phyloP scores from a whole-genome alignment of 2,113 vertebrate genomes.

The Phyllopteryx taeniolatus region DNA sequence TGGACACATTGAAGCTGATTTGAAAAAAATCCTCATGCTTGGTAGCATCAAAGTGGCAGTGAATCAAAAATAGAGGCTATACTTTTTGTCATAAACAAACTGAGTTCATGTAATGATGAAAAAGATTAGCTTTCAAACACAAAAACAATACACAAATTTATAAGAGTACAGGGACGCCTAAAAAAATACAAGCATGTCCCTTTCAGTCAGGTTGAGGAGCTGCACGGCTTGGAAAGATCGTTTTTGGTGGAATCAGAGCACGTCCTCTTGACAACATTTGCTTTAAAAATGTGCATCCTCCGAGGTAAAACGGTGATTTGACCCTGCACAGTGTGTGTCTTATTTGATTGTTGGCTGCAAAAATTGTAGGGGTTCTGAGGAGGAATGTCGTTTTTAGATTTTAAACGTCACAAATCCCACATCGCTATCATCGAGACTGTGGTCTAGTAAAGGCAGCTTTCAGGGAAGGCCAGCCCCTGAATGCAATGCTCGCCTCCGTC shows the following conservation, averaged over 20 bases:
- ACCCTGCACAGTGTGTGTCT: neutral
- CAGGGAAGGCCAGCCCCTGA: constrained; percentile 75
- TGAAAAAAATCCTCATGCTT: constrained; percentile 34
- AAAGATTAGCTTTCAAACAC: constrained; percentile 55
- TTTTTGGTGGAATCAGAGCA: constrained; percentile 55
- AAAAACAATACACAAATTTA: constrained; percentile 36
- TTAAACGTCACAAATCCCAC: neutral
- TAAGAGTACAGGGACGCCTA: constrained; percentile 21
- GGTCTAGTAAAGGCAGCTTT: constrained; percentile 81
- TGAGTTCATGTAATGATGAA: constrained; percentile 43
- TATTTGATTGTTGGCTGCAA: neutral
- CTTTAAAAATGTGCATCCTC: neutral
- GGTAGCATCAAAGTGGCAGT: constrained; percentile 33
- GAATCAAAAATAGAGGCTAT: constrained; percentile 44
- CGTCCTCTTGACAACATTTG: neutral
- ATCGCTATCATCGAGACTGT: neutral
- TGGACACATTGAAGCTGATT: constrained; percentile 19
- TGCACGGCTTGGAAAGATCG: constrained; percentile 37
- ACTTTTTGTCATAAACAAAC: constrained; percentile 51
- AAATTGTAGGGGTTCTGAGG: neutral
- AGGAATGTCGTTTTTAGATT: neutral
- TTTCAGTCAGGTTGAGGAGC: constrained; percentile 32
- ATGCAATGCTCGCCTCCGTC: constrained; percentile 78
- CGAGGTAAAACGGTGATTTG: neutral
- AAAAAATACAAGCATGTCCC: constrained; percentile 44